These are phyloP conservation scores for Eubasilissa regina DNA, from an alignment of 1,140 invertebrate species.

Conservation along the genomic window DNA sequence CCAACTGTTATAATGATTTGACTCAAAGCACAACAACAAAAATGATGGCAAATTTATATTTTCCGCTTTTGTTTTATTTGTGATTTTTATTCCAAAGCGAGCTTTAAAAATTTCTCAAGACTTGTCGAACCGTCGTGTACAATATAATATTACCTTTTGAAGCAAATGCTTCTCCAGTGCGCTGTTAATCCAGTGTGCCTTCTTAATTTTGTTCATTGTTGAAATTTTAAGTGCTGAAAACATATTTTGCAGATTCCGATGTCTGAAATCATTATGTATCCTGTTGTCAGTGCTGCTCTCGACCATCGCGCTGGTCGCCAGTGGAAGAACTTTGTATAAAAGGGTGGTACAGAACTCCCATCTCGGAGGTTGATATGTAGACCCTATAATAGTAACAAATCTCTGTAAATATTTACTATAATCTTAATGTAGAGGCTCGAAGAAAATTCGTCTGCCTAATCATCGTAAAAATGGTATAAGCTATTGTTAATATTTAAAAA, in stretches of 20 bases:
- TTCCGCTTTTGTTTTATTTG: too few relatives aligned
- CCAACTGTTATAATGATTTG: too few relatives aligned
- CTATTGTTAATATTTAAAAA: too few relatives aligned
- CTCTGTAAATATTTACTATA: too few relatives aligned
- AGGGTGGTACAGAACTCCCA: constrained; percentile 39
- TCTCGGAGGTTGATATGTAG: constrained; percentile 14
- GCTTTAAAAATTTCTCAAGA: background rate
- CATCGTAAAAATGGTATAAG: too few relatives aligned
- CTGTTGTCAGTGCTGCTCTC: constrained; percentile 8
- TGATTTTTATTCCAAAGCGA: too few relatives aligned
- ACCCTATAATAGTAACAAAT: constrained; percentile 11
- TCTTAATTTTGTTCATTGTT: constrained; percentile 31
- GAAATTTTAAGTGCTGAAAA: constrained; percentile 11
- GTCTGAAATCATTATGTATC: constrained; percentile 9
- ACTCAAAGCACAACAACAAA: too few relatives aligned
- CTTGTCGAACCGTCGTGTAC: background rate
- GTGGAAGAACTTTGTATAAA: constrained; percentile 36
- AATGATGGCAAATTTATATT: too few relatives aligned
- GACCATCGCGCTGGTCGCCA: constrained; percentile 31
- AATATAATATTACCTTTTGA: constrained; percentile 30
- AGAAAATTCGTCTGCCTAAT: too few relatives aligned
- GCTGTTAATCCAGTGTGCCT: constrained; percentile 4
- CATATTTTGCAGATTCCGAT: constrained; percentile 16
- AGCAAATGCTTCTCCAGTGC: constrained; percentile 29
- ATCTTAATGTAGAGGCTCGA: too few relatives aligned